A percentile compares a stretch with the other conserved stretches of the same genome.
These are phyloP conservation scores for Melanotaenia maccullochi DNA, from an alignment of 2,797 vertebrate species.

Conservation along the genomic window DNA sequence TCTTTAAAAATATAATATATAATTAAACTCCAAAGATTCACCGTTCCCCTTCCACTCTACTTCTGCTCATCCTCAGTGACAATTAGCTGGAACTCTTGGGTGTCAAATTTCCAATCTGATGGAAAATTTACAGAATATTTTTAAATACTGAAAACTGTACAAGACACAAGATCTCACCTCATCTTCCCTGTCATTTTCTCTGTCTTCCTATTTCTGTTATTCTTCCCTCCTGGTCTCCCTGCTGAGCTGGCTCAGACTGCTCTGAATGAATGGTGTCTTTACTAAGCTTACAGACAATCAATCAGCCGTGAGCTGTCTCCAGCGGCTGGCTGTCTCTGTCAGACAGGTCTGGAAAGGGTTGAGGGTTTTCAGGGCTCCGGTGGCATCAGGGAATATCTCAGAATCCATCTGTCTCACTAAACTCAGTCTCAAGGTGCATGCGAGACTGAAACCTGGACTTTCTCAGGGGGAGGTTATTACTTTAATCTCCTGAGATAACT, in stretches of 20 bases:
- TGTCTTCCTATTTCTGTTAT: background rate
- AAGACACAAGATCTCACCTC: background rate
- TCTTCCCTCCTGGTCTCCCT: constrained; percentile 18
- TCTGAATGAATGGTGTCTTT: constrained; percentile 60
- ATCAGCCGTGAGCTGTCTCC: constrained; percentile 59
- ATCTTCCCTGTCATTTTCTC: background rate
- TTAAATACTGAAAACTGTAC: background rate
- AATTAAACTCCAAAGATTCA: background rate
- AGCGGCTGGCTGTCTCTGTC: constrained; percentile 54
- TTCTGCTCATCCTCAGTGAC: background rate
- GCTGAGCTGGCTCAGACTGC: constrained; percentile 38
- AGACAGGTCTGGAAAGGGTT: constrained; percentile 34
- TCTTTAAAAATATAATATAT: constrained; percentile 1
- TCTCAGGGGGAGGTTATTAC: constrained; percentile 9
- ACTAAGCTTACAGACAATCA: constrained; percentile 61
- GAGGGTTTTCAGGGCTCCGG: constrained; percentile 11
- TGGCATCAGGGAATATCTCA: constrained; percentile 49
- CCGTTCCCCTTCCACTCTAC: background rate
- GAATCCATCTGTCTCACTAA: constrained; percentile 40
- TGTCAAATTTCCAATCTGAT: constrained; percentile 10
- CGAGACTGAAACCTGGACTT: constrained; percentile 25
- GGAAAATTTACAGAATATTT: constrained; percentile 2
- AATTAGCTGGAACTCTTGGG: background rate
- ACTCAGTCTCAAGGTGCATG: constrained; percentile 27
- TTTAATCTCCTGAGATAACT: constrained; percentile 19